phyloP scores from a whole-genome alignment of 2,797 vertebrate genomes.

The Dendrocincla fuliginosa region DNA sequence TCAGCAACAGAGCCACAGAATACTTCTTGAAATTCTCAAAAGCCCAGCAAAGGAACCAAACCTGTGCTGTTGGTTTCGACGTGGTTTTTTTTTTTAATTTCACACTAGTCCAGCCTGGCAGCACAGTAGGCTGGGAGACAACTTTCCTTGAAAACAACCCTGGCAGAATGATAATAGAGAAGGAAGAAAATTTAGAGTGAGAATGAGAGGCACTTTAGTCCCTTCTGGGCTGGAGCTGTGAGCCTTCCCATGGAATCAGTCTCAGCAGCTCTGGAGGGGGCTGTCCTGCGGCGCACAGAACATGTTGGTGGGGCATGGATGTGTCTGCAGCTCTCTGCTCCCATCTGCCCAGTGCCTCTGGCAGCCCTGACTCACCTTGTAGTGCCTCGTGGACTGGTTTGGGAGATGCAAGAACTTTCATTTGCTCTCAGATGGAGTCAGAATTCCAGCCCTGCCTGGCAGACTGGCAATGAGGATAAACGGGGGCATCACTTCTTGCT shows the following conservation, averaged over 20 bases:
- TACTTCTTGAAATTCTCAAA: neutral
- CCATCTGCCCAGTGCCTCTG: neutral
- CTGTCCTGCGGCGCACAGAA: neutral
- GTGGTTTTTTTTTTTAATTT: neutral
- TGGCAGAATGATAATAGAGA: neutral
- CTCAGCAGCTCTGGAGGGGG: neutral
- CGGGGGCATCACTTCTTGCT: neutral
- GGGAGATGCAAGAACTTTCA: neutral
- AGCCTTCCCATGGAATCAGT: neutral
- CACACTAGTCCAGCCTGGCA: neutral
- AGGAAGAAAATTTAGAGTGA: neutral
- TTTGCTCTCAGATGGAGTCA: neutral
- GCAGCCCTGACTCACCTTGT: neutral
- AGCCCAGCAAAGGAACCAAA: neutral
- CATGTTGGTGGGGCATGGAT: fast-evolving
- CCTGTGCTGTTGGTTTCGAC: neutral
- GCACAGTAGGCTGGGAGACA: neutral
- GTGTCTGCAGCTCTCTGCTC: neutral
- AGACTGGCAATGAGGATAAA: neutral
- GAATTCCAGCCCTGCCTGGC: neutral
- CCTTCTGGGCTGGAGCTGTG: neutral
- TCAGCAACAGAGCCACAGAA: neutral
- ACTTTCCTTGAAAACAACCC: neutral
- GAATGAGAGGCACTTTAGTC: neutral
- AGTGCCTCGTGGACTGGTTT: fast-evolving